Base-by-base conservation (phyloP, 92 coral and sea anemone species). In the Epizoanthus rinbou region DNA sequence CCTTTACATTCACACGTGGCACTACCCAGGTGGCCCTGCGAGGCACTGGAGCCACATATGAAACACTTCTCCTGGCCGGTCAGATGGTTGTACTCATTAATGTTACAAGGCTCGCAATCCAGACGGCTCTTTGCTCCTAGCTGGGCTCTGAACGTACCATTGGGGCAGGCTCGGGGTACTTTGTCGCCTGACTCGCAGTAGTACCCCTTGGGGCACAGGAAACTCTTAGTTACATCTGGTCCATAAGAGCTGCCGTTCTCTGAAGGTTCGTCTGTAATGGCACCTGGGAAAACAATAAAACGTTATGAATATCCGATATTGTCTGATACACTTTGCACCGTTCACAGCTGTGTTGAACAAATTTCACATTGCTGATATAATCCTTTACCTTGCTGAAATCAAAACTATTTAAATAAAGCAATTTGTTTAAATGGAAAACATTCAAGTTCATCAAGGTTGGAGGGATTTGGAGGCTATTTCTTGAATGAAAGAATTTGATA, bases 231-330 rank as follows among this genome's bases (percentile, higher is more conserved):
- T 62, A 80, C 85, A 11, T 84, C 78, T 7, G 92, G 92, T 4
- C 98, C 98, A 58, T 83, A 82, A 3, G 70, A 76, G 23, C 96
- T 86, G 9, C 86, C 91, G 75, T 96, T 93, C 73, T 74, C 87
- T 1, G 90, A 89, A 18, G 99, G 99, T 9, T 88, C 88, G 70
- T 96, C 99, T 57, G 99, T 94, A 19, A 84, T 92, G n/a, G 99
- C 99, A 31, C 98, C 98, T 95, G 81, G 15, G 47, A 53, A 87
- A 68, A 33, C 8, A 69, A 85, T 11, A 57, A 56, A 21, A 73
- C 11, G n/a, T 13, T 24, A 15, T n/a, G n/a, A n/a, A n/a, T n/a
- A n/a, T 79, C 35, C 17, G 14, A 19, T 22, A 23, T 21, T 19
- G 43, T 35, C 39, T 68, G 2, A 6, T 69, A 18, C 18, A 50